Percentiles rank a stretch among this genome's conserved stretches.
Conservation (phyloP, 2,113 vertebrate genomes). For the Mesoclemmys tuberculata region DNA sequence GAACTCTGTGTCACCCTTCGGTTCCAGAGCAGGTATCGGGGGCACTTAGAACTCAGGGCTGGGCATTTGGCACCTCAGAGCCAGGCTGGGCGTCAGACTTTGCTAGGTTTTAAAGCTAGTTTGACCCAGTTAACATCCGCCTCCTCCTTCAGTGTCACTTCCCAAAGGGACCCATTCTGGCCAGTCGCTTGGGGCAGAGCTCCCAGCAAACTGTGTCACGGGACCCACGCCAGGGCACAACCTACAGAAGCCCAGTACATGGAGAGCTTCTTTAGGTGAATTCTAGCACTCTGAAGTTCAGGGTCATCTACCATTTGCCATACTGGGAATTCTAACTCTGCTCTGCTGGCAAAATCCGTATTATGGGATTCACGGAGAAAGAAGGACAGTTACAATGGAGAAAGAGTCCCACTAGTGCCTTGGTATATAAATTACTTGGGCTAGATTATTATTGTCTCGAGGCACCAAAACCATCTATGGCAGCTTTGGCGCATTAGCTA, state of each 20-base stretch:
- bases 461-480: neutral
- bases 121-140: neutral
- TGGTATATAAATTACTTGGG: no score
- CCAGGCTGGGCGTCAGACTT: neutral
- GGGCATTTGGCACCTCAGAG: neutral
- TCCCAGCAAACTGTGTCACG: neutral
- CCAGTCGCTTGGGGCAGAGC: neutral
- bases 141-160: neutral
- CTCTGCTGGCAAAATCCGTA: neutral
- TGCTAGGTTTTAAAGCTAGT: neutral
- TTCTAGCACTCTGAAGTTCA: neutral
- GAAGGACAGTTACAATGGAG: neutral
- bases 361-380: neutral
- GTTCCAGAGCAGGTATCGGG: accelerated
- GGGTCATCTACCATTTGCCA: neutral
- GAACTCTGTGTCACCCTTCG: neutral
- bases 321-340: neutral
- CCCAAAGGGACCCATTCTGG: neutral
- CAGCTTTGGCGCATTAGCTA: neutral
- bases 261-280: accelerated
- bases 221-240: neutral
- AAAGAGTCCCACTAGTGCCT: neutral
- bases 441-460: neutral
- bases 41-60: neutral
- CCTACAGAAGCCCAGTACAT: neutral